A percentile compares a stretch with the other conserved stretches of the same genome.
These are phyloP conservation scores for Anguilla pacifica DNA, from an alignment of 2,797 vertebrate genomes.

Conservation along the genomic window DNA sequence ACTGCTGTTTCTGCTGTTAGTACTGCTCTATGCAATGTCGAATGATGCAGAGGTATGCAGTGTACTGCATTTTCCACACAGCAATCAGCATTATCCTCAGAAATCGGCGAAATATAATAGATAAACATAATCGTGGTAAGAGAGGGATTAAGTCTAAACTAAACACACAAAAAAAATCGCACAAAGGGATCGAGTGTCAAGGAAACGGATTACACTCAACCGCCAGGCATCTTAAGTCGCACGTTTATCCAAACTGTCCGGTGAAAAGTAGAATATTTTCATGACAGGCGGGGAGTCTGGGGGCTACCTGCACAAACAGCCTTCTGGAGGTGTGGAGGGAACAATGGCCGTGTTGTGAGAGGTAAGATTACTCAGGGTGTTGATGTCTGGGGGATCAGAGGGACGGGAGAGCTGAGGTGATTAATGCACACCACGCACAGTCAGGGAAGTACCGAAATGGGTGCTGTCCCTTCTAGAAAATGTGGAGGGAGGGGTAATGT, in stretches of 20 bases:
- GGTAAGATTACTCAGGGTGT: conserved; percentile 16
- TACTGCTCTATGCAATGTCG: neutral
- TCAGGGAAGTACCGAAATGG: neutral
- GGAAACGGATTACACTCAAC: neutral
- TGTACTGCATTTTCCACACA: neutral
- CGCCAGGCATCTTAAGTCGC: conserved; percentile 5
- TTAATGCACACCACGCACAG: neutral
- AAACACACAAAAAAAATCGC: neutral
- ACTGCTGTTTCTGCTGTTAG: neutral
- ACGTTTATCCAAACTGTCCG: neutral
- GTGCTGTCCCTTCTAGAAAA: neutral
- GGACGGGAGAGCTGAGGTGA: neutral
- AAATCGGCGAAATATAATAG: neutral
- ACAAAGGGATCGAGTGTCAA: conserved; percentile 5
- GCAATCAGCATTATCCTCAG: neutral
- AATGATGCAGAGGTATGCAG: neutral
- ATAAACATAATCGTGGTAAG: neutral
- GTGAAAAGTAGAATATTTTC: neutral
- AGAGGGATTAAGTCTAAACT: neutral
- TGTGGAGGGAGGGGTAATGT: neutral
- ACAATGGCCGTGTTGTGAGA: conserved; percentile 18
- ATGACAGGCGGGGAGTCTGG: neutral
- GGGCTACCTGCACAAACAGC: neutral
- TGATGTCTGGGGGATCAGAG: conserved; percentile 1
- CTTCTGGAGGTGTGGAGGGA: neutral